Evolutionary conservation across 2,888 invertebrate species (phyloP).

Genomic region (Cantharis rufa): DNA sequence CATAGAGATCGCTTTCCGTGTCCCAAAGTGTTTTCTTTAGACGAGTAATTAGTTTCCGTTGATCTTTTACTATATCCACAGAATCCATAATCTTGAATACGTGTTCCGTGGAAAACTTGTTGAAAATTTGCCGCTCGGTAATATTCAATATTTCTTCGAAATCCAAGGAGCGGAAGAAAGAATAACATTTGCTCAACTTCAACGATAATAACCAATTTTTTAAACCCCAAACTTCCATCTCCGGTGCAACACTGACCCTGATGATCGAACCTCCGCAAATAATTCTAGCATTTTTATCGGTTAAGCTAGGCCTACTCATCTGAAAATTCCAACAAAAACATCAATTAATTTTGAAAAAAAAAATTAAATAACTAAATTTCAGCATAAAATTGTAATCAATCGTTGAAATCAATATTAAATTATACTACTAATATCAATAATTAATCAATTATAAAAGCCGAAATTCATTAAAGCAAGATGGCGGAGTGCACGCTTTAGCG

Average conservation of each 20-base stretch:
- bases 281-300: not conserved
- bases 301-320: not conserved
- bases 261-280: not conserved
- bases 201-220: not conserved
- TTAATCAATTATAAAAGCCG: not conserved
- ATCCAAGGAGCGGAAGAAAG: fast-evolving
- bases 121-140: not conserved
- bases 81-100: not conserved
- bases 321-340: not conserved
- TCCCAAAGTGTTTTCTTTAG: not conserved
- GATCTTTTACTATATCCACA: not conserved
- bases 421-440: no score
- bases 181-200: not conserved
- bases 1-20: fast-evolving
- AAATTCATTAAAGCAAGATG: not conserved
- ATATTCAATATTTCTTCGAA: not conserved
- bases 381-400: not conserved
- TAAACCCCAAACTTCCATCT: not conserved
- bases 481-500: not conserved
- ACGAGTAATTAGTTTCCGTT: not conserved
- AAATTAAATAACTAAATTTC: not conserved
- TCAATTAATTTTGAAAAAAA: not conserved
- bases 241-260: not conserved
- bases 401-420: not conserved
- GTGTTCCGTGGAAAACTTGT: not conserved